phyloP scores from a whole-genome alignment of 2,113 vertebrate species.

The Rhinoptilus africanus region DNA sequence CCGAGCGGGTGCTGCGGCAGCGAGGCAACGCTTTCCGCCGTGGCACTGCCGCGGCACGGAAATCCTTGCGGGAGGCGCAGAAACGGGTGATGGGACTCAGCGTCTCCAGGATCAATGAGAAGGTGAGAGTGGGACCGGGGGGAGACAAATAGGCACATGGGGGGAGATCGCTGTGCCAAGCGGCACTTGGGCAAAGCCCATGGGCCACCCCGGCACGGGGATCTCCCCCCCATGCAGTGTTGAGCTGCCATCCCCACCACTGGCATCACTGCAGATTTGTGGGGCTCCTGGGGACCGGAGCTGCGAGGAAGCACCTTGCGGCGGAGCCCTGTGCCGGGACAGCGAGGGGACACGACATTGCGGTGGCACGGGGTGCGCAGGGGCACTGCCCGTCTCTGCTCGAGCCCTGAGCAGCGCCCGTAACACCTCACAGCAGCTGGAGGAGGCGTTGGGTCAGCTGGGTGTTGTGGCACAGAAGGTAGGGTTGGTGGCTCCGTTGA shows the following conservation, averaged over 20 bases:
- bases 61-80: constrained; percentile 73
- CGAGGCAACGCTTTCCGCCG: constrained; percentile 50
- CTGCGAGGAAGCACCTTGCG: constrained; percentile 72
- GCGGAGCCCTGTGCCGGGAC: constrained; percentile 82
- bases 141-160: fast-evolving
- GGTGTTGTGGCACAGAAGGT: constrained; percentile 77
- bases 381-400: constrained; percentile 72
- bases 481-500: neutral
- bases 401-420: constrained; percentile 55
- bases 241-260: neutral
- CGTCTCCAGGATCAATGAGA: constrained; percentile 25
- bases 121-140: neutral
- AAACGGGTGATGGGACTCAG: constrained; percentile 61
- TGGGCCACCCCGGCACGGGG: fast-evolving
- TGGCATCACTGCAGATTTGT: constrained; percentile 50
- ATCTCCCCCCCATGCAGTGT: fast-evolving
- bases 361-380: constrained; percentile 73
- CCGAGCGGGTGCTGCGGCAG: constrained; percentile 55
- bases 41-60: constrained; percentile 56
- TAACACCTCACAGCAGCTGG: constrained; percentile 68
- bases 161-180: fast-evolving
- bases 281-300: constrained; percentile 29
- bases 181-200: neutral
- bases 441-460: constrained; percentile 67
- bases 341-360: constrained; percentile 63